Evolutionary conservation across 2,113 vertebrate species (phyloP), one percentile per base, ranked within the genome.

Genomic region (Gallinago media): DNA sequence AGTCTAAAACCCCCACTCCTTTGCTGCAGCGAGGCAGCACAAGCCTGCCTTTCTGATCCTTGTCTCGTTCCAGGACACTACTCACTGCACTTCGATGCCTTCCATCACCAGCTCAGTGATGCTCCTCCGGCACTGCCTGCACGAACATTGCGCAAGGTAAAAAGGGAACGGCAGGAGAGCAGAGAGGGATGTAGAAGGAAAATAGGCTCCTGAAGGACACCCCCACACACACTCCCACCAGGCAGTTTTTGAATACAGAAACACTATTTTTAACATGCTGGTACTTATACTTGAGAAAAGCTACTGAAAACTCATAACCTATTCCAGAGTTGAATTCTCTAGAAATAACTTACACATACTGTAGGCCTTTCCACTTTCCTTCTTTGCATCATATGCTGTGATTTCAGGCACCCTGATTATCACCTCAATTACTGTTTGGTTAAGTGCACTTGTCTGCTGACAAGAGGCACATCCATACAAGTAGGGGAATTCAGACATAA

Each of bases 31-130:
- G 54, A 89, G 88, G 68, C 58, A 88, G 67, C 78, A 67, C 58
- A n/a, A 66, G 72, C n/a, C 62, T 77, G 40, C 52, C 36, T 89
- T 88, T 96, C 72, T 97, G 83, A 91, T 61, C 95, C 93, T 94
- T 98, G 49, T 98, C 96, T 96, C 84, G 0, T 98, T 97, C 67
- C 97, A 99, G 99, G 99, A 96, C 99, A 99, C 96, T 99, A 99
- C 94, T 98, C 99, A 68, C 98, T 99, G 97, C 99, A 99, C 97
- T 99, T 99, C 61, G 99, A 99, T 97, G 98, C 99, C 89, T 99
- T 99, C 98, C 99, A 99, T 97, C 99, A 99, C 93, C 98, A 99
- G 85, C 98, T 99, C 97, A 99, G 97, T 16, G 99, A 99, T 52
- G 98, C 98, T 54, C 99, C 99, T 86, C 99, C 99, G 1, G 98